Evolutionary conservation across 2,888 invertebrate genomes (phyloP), one percentile per base, ranked within the genome.

Genomic region (Machimus rusticus): DNA sequence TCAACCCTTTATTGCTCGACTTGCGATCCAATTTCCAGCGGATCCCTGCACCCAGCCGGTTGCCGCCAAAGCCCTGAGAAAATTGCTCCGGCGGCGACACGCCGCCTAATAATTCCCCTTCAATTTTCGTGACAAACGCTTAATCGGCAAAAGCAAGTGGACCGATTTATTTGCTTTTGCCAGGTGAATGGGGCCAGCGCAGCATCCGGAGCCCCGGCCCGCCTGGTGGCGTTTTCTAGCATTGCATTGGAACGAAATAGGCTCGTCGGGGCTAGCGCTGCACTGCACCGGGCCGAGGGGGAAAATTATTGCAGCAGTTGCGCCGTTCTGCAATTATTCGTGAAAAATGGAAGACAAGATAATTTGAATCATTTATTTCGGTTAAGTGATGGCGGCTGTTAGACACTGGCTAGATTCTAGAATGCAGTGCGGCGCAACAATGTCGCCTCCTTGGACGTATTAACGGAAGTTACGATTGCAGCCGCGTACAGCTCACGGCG

Each of bases 341-440:
- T 82, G 82, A 86, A 86, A 76, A 86, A 86, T 86, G 77, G 37
- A 77, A 86, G 77, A 86, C 86, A 77, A 86, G 86, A 86, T 86
- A 86, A 86, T 86, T 86, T 78, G 86, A 86, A 78, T 77, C 86
- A 86, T 86, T 77, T 88, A 86, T 88, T 88, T 88, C 77, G 84
- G 86, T 86, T 82, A 82, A 88, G 74, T 81, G 87, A 87, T 74
- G 87, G 66, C 82, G 82, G 82, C 82, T 57, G 82, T 82, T 78
- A 46, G 76, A 55, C 66, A 57, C 78, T 57, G 31, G 16, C 37
- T 85, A n/a, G n/a, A n/a, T n/a, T n/a, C n/a, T n/a, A 86, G 77
- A 77, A 76, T 84, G 84, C n/a, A 77, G 28, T 12, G 23, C 87
- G 76, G 57, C 74, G 77, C 81, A 82, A 82, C 82, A 82, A 82